Evolutionary conservation across 2,888 invertebrate genomes (phyloP).

Genomic region (Chironomus riparius): DNA sequence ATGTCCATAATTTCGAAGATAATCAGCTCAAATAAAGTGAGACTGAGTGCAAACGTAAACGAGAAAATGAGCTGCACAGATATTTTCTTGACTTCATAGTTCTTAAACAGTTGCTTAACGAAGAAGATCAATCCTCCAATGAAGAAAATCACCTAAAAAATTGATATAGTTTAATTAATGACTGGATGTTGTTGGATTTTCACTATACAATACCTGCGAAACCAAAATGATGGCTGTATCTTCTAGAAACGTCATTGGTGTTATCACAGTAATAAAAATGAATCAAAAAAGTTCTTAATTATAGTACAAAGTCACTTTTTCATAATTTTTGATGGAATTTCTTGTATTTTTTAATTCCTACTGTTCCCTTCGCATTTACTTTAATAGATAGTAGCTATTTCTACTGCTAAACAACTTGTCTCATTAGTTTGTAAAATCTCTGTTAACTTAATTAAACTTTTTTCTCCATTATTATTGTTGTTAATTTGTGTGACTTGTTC

Average conservation of each 20-base stretch:
- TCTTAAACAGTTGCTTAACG: conserved; percentile 89
- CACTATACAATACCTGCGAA: conserved; percentile 54
- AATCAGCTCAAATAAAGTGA: conserved; percentile 98
- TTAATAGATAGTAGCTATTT: no score
- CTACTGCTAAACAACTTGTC: no score
- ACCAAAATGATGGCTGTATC: conserved; percentile 75
- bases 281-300: no score
- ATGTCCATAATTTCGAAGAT: conserved; percentile 94
- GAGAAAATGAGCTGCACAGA: conserved; percentile 94
- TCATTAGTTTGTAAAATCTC: no score
- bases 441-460: no score
- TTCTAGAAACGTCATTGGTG: conserved; percentile 67
- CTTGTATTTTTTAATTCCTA: no score
- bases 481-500: no score
- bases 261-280: background rate
- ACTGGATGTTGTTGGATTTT: conserved; percentile 26
- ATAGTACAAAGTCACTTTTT: no score
- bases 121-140: conserved; percentile 92
- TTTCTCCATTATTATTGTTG: no score
- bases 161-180: background rate
- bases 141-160: conserved; percentile 16
- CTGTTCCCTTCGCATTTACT: no score
- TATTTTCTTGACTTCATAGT: conserved; percentile 94
- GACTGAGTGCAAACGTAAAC: conserved; percentile 88
- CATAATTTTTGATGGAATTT: no score